These are phyloP conservation scores for Oxyteleia sp. DNA, from an alignment of 2,888 invertebrate species.

Conservation along the genomic window DNA sequence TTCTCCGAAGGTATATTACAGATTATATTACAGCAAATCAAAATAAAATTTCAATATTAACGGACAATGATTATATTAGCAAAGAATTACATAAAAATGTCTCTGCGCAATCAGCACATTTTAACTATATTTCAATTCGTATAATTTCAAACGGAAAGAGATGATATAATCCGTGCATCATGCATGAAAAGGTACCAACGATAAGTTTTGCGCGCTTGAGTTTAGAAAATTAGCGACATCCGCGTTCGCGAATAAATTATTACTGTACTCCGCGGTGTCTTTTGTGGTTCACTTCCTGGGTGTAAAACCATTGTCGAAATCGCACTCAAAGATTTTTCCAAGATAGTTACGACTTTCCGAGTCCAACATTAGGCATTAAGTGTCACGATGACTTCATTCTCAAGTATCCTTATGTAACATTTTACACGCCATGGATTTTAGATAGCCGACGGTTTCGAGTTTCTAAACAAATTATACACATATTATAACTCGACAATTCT, in stretches of 20 bases:
- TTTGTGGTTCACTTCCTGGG: conserved; percentile 82
- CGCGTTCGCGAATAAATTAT: conserved; percentile 82
- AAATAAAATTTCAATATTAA: no score
- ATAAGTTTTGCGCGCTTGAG: conserved; percentile 81
- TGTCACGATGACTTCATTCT: conserved; percentile 16
- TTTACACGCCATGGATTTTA: conserved; percentile 4
- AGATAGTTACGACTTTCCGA: conserved; percentile 57
- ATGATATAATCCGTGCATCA: conserved; percentile 53
- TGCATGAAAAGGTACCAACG: conserved; percentile 78
- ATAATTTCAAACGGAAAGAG: conserved; percentile 33
- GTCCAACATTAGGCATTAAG: conserved; percentile 24
- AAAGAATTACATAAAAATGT: not conserved
- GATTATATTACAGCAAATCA: no score
- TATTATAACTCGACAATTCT: not conserved
- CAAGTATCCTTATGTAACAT: conserved; percentile 25
- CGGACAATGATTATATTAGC: no score
- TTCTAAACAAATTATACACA: not conserved
- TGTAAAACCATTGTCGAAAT: conserved; percentile 84
- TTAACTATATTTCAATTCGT: conserved; percentile 22
- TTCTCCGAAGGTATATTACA: no score
- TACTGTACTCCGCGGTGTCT: conserved; percentile 79
- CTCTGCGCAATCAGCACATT: not conserved
- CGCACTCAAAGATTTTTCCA: conserved; percentile 81
- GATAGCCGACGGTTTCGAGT: conserved; percentile 10
- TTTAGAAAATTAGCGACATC: conserved; percentile 85